phyloP scores from a whole-genome alignment of 2,113 vertebrate species.

The Porphyrio hochstetteri region DNA sequence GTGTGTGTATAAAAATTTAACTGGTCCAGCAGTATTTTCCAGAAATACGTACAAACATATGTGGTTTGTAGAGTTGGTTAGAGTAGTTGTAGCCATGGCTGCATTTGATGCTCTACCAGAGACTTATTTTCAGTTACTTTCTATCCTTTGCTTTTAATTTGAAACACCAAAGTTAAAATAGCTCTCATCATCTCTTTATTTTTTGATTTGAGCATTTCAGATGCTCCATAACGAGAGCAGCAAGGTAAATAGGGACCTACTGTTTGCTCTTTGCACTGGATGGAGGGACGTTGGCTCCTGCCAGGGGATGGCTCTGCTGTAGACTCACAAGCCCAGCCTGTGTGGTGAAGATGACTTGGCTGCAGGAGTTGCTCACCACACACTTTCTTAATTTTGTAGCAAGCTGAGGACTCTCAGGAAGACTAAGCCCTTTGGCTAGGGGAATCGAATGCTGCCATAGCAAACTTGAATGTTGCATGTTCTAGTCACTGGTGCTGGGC shows the following conservation, averaged over 20 bases:
- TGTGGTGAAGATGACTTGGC: background rate
- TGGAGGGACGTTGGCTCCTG: fast-evolving
- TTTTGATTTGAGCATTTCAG: background rate
- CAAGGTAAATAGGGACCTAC: background rate
- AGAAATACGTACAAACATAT: background rate
- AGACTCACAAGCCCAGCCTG: background rate
- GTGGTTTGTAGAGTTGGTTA: background rate
- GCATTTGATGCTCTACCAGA: background rate
- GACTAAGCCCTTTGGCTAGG: background rate
- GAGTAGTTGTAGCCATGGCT: background rate
- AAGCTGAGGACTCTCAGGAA: background rate
- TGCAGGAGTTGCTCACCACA: background rate
- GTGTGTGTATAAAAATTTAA: background rate
- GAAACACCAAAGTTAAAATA: background rate
- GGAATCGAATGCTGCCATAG: background rate
- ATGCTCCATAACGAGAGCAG: background rate
- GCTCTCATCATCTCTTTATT: background rate
- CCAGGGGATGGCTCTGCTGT: background rate
- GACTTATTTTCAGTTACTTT: background rate
- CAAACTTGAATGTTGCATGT: background rate
- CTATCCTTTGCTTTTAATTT: background rate
- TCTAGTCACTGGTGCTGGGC: background rate
- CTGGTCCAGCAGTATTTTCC: background rate
- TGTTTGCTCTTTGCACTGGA: background rate
- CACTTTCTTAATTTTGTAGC: background rate